These are phyloP conservation scores for Phylloscopus collybita DNA, from an alignment of 2,797 vertebrate genomes.

Conservation along the genomic window DNA sequence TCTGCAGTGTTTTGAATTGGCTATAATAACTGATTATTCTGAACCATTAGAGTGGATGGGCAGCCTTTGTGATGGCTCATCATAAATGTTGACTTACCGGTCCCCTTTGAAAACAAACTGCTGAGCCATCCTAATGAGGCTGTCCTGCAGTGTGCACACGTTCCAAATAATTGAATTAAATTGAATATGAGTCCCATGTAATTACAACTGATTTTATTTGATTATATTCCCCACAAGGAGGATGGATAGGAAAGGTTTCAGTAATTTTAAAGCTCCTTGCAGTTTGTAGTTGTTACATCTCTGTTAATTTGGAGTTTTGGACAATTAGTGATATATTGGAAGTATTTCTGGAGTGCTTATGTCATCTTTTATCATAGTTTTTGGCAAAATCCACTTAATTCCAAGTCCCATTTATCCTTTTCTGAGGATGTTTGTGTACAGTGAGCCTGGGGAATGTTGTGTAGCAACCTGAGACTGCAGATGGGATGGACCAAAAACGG, in stretches of 20 bases:
- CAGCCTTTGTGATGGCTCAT: slow-evolving; percentile 53
- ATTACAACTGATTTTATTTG: slow-evolving; percentile 66
- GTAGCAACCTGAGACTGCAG: neutral
- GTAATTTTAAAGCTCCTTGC: slow-evolving; percentile 2
- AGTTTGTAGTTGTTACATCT: neutral
- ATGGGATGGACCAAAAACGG: neutral
- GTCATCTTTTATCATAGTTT: neutral
- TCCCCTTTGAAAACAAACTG: slow-evolving; percentile 63
- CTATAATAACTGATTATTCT: slow-evolving; percentile 66
- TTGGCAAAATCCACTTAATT: neutral
- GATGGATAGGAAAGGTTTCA: neutral
- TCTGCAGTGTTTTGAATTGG: slow-evolving; percentile 3
- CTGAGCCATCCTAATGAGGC: slow-evolving; percentile 69
- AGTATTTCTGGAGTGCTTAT: neutral
- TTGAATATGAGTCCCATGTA: slow-evolving; percentile 64
- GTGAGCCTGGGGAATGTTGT: neutral
- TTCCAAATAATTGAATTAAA: slow-evolving; percentile 78
- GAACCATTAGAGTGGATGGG: slow-evolving; percentile 47
- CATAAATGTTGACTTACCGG: slow-evolving; percentile 44
- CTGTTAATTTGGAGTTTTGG: neutral
- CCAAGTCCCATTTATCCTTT: neutral
- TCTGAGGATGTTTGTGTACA: neutral
- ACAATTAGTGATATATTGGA: neutral
- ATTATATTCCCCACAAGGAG: slow-evolving; percentile 48
- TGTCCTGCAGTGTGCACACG: slow-evolving; percentile 70